Conservation (phyloP, 2,113 vertebrate species). For the Megaceryle torquata region DNA sequence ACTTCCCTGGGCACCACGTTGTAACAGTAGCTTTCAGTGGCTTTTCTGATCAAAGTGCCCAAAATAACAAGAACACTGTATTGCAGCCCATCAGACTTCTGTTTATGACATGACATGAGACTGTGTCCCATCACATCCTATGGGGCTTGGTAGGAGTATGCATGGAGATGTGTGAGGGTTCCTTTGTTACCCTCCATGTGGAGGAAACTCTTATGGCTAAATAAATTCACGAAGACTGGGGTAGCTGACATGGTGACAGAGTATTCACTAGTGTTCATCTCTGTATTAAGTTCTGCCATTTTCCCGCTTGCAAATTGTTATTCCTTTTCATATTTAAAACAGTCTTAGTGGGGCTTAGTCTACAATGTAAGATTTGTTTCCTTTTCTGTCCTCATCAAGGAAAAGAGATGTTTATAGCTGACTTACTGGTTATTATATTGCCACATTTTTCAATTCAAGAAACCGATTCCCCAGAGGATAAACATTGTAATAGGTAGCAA, state of each 20-base stretch:
- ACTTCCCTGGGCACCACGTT: background rate
- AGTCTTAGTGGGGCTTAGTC: background rate
- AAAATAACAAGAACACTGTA: background rate
- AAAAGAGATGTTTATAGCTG: background rate
- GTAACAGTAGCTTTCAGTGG: background rate
- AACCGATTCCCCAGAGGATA: background rate
- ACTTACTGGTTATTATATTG: background rate
- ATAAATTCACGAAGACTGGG: background rate
- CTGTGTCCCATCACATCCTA: background rate
- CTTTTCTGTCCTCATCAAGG: background rate
- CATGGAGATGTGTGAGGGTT: background rate
- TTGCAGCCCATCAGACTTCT: background rate
- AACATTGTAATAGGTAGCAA: background rate
- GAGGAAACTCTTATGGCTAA: background rate
- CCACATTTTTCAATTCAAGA: background rate
- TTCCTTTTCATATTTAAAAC: background rate
- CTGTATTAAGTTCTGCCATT: background rate
- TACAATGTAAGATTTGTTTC: background rate
- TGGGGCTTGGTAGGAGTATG: background rate
- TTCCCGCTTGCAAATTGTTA: background rate
- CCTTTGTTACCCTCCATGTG: background rate
- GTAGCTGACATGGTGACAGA: background rate
- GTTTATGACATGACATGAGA: background rate
- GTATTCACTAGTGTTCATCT: background rate
- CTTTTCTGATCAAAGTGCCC: background rate